Percentiles rank a stretch among this genome's conserved stretches.
Evolutionary conservation across 53 echinoderm and acorn worm species (phyloP).

Genomic region (Astropecten irregularis): DNA sequence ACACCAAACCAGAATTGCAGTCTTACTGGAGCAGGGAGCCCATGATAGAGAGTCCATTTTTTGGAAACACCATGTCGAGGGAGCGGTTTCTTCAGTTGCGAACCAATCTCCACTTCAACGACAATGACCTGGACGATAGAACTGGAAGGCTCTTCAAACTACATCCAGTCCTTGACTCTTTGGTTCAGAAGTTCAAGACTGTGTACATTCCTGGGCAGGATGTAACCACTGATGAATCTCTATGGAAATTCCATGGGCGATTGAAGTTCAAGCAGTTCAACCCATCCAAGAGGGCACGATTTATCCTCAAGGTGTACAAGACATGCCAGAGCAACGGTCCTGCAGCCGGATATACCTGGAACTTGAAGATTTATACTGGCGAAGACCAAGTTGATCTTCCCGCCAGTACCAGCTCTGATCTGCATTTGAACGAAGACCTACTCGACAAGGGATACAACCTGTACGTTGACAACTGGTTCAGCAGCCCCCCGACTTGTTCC

Average conservation of each 20-base stretch:
- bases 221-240: conserved; percentile 58
- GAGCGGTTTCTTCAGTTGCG: conserved; percentile 55
- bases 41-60: conserved; percentile 29
- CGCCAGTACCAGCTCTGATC: too few species aligned
- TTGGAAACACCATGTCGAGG: conserved; percentile 41
- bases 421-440: conserved; percentile 50
- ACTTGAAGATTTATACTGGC: conserved; percentile 35
- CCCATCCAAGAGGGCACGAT: neutral
- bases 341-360: conserved; percentile 48
- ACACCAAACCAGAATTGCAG: conserved; percentile 3
- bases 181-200: conserved; percentile 32
- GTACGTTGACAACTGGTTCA: conserved; percentile 61
- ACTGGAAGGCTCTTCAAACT: conserved; percentile 62
- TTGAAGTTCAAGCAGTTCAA: conserved; percentile 26
- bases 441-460: conserved; percentile 51
- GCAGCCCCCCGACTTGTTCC: conserved; percentile 50
- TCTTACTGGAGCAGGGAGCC: conserved; percentile 47
- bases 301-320: conserved; percentile 30
- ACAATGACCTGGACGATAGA: conserved; percentile 42
- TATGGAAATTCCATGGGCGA: conserved; percentile 51
- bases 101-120: conserved; percentile 58
- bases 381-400: conserved; percentile 30
- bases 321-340: conserved; percentile 46
- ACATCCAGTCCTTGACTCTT: conserved; percentile 30
- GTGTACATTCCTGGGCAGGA: conserved; percentile 31